Base-by-base conservation (phyloP, 2,113 vertebrate genomes). In the Abramis brama region DNA sequence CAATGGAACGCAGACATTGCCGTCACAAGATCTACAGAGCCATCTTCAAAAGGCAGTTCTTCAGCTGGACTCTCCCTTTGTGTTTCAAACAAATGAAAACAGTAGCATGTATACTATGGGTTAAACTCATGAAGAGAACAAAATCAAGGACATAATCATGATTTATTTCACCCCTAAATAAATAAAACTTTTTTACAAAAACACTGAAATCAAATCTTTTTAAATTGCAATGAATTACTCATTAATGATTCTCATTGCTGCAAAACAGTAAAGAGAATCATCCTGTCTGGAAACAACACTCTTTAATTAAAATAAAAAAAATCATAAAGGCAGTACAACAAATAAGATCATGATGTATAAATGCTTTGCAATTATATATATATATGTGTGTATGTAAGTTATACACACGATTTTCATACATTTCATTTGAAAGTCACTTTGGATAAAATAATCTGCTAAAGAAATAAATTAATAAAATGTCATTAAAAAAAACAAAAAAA, bases 1-100 rank as follows among this genome's bases (percentile, higher is more conserved):
- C 96, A 97, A 90, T 97, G 96, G 0, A 92, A 96, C 0, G 96
- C 95, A 0, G 94, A 92, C 89, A 96, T 95, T 0, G 95, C 91
- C 0, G 95, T 93, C 86, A 97, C 62, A 47, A 97, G 87, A 33
- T 96, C 96, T 87, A 94, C 96, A 0, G 95, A 96, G 83, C 85
- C 71, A 6, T 94, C 93, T 15, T 81, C 59, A 0, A 96, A 92
- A 0, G 95, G 96, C 81, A 97, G 90, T 39, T 94, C 88, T 86
- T 97, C 96, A 0, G 96, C 96, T 1, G 91, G 89, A 82, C 94
- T 90, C 85, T 91, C 85, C 74, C 94, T 95, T 59, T 25, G 85
- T 21, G 19, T 27, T 27, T 39, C 59, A 50, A 73, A 79, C 8
- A 74, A 39, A 13, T 6, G 8, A 66, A 76, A 86, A 79, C 15